Conservation (phyloP, 2,113 vertebrate genomes). For the Myotis yumanensis region DNA sequence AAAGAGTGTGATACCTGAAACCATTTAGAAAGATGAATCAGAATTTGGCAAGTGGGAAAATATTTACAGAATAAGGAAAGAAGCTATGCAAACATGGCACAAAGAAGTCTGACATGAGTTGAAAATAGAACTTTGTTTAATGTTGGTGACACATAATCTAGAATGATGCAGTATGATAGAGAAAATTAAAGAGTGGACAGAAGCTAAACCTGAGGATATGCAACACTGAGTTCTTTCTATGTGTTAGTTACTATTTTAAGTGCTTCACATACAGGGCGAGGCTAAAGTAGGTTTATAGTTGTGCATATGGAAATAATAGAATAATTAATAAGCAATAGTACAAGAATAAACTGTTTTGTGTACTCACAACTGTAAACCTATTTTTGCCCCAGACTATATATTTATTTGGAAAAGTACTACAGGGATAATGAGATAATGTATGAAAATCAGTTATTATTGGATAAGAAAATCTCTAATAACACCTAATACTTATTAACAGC, state of each 20-base stretch:
- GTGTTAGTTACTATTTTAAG: background rate
- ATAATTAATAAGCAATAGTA: background rate
- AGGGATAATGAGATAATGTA: background rate
- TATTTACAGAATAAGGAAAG: background rate
- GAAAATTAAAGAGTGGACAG: background rate
- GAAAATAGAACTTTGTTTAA: background rate
- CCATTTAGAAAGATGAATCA: background rate
- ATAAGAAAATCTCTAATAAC: background rate
- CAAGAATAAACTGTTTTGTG: background rate
- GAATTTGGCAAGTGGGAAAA: background rate
- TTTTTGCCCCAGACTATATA: background rate
- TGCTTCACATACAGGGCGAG: background rate
- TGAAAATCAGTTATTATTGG: background rate
- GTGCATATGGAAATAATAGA: background rate
- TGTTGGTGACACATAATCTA: background rate
- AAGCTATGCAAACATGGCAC: background rate
- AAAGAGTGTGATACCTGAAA: background rate
- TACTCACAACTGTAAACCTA: background rate
- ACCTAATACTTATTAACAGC: background rate
- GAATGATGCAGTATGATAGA: background rate
- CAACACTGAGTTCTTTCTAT: background rate
- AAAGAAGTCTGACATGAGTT: background rate
- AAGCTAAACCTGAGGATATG: background rate
- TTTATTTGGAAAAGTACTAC: background rate
- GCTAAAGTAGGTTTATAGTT: background rate